Evolutionary conservation across 2,797 vertebrate genomes (phyloP).

Genomic region (Halcyon badia): DNA sequence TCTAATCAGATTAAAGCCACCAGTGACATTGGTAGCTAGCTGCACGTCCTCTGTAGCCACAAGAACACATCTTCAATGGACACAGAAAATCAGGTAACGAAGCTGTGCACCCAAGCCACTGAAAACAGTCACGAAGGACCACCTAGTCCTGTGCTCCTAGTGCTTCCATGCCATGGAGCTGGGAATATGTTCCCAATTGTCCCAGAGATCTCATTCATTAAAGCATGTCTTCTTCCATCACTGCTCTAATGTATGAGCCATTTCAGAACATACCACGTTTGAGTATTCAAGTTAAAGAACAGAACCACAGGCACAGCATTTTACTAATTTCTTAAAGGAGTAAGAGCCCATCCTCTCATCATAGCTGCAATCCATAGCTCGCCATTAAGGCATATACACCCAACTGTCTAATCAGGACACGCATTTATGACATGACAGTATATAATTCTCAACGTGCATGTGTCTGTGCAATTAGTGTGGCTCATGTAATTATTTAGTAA

Average conservation of each 20-base stretch:
- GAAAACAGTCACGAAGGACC: rapidly evolving
- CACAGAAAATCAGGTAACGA: neutral
- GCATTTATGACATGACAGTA: neutral
- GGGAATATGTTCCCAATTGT: rapidly evolving
- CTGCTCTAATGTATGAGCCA: neutral
- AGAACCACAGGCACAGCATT: neutral
- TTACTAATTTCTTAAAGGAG: neutral
- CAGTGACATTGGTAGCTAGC: neutral
- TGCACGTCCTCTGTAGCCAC: neutral
- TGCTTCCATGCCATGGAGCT: neutral
- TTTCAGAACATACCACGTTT: neutral
- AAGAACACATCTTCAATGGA: rapidly evolving
- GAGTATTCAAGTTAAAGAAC: neutral
- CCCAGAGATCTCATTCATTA: neutral
- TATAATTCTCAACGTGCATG: neutral
- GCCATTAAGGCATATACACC: neutral
- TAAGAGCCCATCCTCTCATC: neutral
- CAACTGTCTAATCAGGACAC: neutral
- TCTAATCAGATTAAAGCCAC: neutral
- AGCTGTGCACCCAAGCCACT: neutral
- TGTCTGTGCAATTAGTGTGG: neutral
- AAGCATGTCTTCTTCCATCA: neutral
- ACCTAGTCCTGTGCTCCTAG: rapidly evolving
- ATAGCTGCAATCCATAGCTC: neutral
- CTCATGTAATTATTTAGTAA: neutral